Conservation (phyloP, 2,888 invertebrate species). For the Tipula vernalis region DNA sequence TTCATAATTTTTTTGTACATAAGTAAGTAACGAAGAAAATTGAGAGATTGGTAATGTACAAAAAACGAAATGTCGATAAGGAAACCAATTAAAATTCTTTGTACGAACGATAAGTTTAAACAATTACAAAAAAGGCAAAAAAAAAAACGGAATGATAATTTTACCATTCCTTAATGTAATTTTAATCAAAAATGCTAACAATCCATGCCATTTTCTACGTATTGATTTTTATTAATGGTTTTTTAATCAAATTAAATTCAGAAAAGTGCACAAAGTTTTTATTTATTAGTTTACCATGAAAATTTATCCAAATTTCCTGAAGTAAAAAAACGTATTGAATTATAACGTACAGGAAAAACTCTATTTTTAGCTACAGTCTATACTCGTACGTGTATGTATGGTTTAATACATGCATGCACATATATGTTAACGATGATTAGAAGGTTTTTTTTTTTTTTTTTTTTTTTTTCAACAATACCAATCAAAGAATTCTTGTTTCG, state of each 20-base stretch:
- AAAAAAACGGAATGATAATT: background rate
- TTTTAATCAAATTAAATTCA: background rate
- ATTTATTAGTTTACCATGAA: background rate
- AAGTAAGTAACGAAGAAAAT: background rate
- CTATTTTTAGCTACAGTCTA: no score
- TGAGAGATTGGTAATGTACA: background rate
- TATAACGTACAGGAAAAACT: no score
- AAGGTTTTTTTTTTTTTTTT: background rate
- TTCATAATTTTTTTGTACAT: background rate
- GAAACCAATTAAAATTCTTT: background rate
- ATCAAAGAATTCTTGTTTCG: background rate
- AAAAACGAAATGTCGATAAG: background rate
- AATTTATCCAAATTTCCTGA: background rate
- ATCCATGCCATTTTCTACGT: background rate
- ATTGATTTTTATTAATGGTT: background rate
- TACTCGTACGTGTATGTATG: no score
- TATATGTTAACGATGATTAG: background rate
- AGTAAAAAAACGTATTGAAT: no score
- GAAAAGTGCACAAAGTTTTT: background rate
- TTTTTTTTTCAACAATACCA: background rate
- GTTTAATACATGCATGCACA: no score
- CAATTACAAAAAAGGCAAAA: background rate
- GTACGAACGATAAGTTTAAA: background rate
- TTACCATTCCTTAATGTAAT: background rate
- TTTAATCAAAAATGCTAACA: background rate